A percentile compares a stretch with the other conserved stretches of the same genome.
These are phyloP conservation scores for Tangara arthus DNA, from an alignment of 2,797 vertebrate genomes.

Conservation along the genomic window DNA sequence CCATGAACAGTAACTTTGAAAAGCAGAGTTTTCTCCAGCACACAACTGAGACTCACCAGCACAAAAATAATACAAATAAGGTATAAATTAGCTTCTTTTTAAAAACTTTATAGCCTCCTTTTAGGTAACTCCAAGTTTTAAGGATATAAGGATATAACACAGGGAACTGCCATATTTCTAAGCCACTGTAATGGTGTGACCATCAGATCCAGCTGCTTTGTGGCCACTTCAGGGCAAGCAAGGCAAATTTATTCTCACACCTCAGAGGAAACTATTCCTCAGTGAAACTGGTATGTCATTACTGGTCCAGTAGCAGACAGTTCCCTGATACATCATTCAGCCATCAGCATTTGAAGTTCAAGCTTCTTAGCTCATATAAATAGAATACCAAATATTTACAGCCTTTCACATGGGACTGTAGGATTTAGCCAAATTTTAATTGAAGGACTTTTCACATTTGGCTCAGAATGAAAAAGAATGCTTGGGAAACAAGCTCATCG, in stretches of 20 bases:
- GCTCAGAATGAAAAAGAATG: not conserved
- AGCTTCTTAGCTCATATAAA: not conserved
- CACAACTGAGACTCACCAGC: not conserved
- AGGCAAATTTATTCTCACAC: not conserved
- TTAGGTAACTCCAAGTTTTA: not conserved
- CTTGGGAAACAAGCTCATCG: not conserved
- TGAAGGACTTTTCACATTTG: not conserved
- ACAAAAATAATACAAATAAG: not conserved
- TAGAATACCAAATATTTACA: not conserved
- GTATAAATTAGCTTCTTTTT: not conserved
- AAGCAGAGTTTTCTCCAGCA: not conserved
- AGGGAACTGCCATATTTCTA: not conserved
- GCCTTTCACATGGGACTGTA: not conserved
- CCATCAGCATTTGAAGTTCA: not conserved
- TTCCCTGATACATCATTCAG: not conserved
- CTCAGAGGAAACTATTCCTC: not conserved
- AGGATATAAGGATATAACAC: not conserved
- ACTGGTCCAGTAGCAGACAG: not conserved
- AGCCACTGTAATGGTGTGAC: not conserved
- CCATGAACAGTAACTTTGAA: not conserved
- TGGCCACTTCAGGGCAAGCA: not conserved
- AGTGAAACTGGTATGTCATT: not conserved
- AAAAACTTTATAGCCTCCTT: fast-evolving
- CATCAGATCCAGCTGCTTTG: not conserved
- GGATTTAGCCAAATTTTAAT: not conserved